Percentiles rank a stretch among this genome's conserved stretches.
These are phyloP conservation scores for Pterostichus niger DNA, from an alignment of 2,888 invertebrate species.

Conservation along the genomic window DNA sequence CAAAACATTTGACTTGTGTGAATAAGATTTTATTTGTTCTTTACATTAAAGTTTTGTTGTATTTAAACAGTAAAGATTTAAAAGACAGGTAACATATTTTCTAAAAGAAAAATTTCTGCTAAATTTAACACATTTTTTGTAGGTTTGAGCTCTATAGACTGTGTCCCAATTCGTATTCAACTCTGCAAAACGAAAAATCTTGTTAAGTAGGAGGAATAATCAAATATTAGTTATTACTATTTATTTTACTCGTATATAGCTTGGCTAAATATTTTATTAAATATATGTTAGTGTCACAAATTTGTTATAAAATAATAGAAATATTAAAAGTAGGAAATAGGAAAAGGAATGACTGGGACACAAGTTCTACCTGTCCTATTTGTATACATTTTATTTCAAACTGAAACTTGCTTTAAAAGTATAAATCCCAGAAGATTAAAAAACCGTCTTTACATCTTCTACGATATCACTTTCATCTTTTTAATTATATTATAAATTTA, in stretches of 20 bases:
- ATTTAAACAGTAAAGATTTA: constrained; percentile 28
- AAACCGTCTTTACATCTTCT: constrained; percentile 28
- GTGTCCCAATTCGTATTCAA: constrained; percentile 1
- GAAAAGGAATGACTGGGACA: background rate
- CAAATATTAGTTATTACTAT: too few species aligned
- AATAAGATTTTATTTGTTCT: constrained; percentile 37
- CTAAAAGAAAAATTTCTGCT: constrained; percentile 43
- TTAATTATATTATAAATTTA: constrained; percentile 48
- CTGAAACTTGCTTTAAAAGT: constrained; percentile 24
- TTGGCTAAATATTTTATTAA: too few species aligned
- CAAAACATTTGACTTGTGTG: constrained; percentile 31
- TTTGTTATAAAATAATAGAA: too few species aligned
- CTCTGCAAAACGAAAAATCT: too few species aligned
- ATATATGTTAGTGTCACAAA: too few species aligned
- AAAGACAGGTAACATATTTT: constrained; percentile 41
- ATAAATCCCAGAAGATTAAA: constrained; percentile 42
- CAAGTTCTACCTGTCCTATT: constrained; percentile 30
- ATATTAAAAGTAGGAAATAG: background rate
- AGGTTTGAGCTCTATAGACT: background rate
- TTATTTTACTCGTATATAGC: too few species aligned
- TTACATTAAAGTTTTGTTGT: constrained; percentile 39
- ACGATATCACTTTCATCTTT: constrained; percentile 47
- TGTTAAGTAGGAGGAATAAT: too few species aligned
- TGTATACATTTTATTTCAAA: constrained; percentile 18
- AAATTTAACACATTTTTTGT: constrained; percentile 47